Conservation (phyloP, 2,797 vertebrate species). For the Sebastes trivittatus region DNA sequence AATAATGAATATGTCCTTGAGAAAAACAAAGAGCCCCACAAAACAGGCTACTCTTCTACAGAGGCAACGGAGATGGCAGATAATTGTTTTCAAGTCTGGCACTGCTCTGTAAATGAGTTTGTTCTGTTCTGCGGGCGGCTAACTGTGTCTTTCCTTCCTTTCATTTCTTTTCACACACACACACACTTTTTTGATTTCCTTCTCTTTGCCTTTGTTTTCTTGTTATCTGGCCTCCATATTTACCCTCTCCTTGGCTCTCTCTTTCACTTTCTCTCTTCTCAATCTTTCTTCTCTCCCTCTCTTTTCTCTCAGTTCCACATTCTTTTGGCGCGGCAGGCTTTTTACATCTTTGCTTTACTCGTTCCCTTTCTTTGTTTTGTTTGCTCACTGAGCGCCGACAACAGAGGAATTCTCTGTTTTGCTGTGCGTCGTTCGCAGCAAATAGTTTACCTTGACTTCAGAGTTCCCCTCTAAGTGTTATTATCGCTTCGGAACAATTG, state of each 20-base stretch:
- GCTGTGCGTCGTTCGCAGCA: conserved; percentile 23
- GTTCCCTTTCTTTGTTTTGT: conserved; percentile 56
- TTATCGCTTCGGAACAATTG: conserved; percentile 19
- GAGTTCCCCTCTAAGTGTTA: conserved; percentile 14
- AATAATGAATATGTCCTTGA: conserved; percentile 90
- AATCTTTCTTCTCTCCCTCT: conserved; percentile 35
- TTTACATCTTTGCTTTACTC: conserved; percentile 74
- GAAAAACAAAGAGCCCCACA: conserved; percentile 83
- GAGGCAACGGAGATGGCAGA: conserved; percentile 78
- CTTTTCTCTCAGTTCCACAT: conserved; percentile 47
- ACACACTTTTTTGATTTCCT: conserved; percentile 38
- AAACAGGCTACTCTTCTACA: conserved; percentile 75
- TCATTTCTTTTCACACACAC: conserved; percentile 58
- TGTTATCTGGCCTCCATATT: conserved; percentile 74
- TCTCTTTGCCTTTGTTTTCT: conserved; percentile 71
- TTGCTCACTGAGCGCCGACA: conserved; percentile 49
- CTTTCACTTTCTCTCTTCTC: conserved; percentile 46
- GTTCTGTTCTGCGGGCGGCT: conserved; percentile 75
- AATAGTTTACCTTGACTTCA: conserved; percentile 64
- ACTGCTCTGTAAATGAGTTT: conserved; percentile 83
- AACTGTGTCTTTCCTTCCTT: conserved; percentile 74
- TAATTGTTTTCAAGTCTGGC: conserved; percentile 86
- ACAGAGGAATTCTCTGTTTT: conserved; percentile 44
- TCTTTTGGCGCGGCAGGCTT: conserved; percentile 57
- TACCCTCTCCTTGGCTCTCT: conserved; percentile 73